Base-by-base conservation (phyloP, 1,140 invertebrate genomes). In the Aporrectodea caliginosa region DNA sequence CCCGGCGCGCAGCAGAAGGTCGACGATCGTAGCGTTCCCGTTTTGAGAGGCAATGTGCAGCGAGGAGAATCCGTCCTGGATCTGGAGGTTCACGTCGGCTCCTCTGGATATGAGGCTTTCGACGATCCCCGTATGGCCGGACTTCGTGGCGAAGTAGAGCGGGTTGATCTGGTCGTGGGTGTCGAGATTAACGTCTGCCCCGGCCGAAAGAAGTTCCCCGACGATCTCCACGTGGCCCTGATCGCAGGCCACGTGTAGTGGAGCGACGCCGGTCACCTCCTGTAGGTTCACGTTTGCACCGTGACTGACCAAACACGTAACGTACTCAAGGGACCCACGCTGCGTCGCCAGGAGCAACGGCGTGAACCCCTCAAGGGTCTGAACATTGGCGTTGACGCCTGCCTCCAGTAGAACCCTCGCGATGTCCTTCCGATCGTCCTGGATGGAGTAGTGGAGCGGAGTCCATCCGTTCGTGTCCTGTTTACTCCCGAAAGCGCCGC, bases 401-500 rank as follows among this genome's bases (percentile, higher is more conserved):
- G 68, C 68, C 2, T 68, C 35, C 16, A 78, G 33, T 16, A 81
- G 77, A 22, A n/a, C 43, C 43, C 43, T 6, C 6, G 43, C 22
- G 22, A 58, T 58, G 43, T 58, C 43, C 43, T 58, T 58, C 43
- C 43, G 69, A 35, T 72, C 58, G 29, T 78, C 80, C 30, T 81
- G 80, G 22, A 76, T 70, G 12, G 80, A 77, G 30, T 78, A 81
- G 69, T 81, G 80, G n/a, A 81, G 35, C 29, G 70, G 68, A 1
- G 90, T 88, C 69, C 90, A 84, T n/a, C 73, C 80, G 71, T 72
- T 76, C 30, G 73, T 43, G 68, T 81, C 80, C 33, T 29, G 33
- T 69, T 70, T 80, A 72, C 76, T 74, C 16, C 73, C 33, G 71
- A 79, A 34, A 29, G 83, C 84, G 70, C 81, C 82, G 77, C 79